These are phyloP conservation scores for Montipora foliosa DNA, from an alignment of 64 coral and sea anemone species.

Conservation along the genomic window DNA sequence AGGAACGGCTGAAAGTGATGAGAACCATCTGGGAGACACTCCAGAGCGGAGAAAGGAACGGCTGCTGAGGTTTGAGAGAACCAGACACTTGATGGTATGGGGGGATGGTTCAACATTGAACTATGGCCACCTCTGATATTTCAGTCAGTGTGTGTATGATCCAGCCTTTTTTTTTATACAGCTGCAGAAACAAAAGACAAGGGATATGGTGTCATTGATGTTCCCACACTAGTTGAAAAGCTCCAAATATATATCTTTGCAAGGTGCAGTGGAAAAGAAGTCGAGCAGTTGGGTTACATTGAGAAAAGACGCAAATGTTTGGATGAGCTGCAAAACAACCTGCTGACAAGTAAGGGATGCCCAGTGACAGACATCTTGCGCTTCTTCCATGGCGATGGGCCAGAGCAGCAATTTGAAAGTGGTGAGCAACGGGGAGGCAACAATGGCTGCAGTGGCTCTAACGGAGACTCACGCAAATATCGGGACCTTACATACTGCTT, in stretches of 20 bases:
- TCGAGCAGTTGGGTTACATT: no score
- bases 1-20: no score
- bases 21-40: no score
- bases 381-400: conserved; percentile 52
- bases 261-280: neutral
- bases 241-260: conserved; percentile 37
- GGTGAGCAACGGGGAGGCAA: conserved; percentile 58
- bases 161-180: conserved; percentile 11
- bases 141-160: no score
- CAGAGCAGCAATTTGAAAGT: conserved; percentile 59
- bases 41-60: no score
- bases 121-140: no score
- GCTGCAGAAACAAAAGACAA: conserved; percentile 40
- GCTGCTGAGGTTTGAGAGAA: no score
- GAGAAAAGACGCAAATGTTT: no score
- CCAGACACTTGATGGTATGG: no score
- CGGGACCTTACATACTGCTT: conserved; percentile 57
- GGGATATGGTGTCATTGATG: conserved; percentile 65
- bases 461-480: conserved; percentile 27
- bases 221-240: conserved; percentile 43
- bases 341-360: no score
- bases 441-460: conserved; percentile 12
- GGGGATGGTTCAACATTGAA: no score
- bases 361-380: conserved; percentile 33
- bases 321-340: no score